A percentile compares a stretch with the other conserved stretches of the same genome.
Evolutionary conservation across 1,140 invertebrate species (phyloP).

Genomic region (Lepidurus couesii): DNA sequence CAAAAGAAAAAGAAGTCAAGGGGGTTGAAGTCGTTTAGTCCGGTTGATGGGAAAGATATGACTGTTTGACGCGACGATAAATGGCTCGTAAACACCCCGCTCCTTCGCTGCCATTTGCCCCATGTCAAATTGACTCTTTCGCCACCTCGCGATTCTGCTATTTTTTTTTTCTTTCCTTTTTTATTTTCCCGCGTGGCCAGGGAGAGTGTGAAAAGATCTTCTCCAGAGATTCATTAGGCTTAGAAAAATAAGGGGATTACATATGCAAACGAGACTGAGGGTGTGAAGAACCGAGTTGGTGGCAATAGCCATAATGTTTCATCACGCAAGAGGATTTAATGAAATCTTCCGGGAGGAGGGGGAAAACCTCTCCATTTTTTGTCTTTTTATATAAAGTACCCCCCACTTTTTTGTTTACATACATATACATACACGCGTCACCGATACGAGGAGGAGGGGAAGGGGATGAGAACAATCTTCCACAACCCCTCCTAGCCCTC

Average conservation of each 20-base stretch:
- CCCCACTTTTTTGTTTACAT: background rate
- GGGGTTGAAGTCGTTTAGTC: background rate
- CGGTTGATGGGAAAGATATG: background rate
- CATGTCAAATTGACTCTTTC: background rate
- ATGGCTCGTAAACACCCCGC: conserved; percentile 15
- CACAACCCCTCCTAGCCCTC: background rate
- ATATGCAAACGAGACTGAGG: background rate
- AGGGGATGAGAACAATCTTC: background rate
- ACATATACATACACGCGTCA: background rate
- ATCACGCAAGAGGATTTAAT: background rate
- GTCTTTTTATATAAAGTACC: background rate
- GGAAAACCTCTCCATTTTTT: background rate
- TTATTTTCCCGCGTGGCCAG: background rate
- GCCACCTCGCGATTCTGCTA: conserved; percentile 8
- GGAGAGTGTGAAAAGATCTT: too few relatives aligned
- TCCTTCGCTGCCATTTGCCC: conserved; percentile 13
- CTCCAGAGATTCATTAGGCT: too few relatives aligned
- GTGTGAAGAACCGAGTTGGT: background rate
- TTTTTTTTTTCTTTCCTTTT: background rate
- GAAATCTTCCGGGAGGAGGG: background rate
- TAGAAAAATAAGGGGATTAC: background rate
- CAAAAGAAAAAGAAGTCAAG: background rate
- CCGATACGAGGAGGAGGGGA: background rate
- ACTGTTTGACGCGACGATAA: conserved; percentile 14
- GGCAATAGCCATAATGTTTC: background rate